Evolutionary conservation across 1,140 invertebrate species (phyloP), one percentile per base, ranked within the genome.

Genomic region (Palaemon carinicauda): DNA sequence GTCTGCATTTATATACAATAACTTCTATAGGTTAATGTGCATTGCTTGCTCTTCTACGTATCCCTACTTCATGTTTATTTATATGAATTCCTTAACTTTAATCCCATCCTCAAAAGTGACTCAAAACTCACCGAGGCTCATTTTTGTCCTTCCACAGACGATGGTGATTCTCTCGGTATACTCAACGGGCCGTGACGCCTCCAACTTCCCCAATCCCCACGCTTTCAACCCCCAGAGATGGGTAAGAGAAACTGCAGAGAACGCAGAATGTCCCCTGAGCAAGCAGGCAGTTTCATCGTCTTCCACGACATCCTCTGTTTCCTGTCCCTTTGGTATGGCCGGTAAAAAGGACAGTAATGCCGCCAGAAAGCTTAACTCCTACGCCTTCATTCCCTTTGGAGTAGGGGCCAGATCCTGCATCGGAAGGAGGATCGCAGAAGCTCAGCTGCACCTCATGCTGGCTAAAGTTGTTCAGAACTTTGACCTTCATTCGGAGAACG

Each of bases 351-450:
- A 56, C 33, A 82, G 65, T 27, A 19, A 24, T 15, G 92, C 92
- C 33, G 87, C 91, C 31, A 92, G 90, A 3, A 92, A 93, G 2
- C 91, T 92, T 80, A 92, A 94, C 87, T 92, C 94, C 1, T 93
- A 94, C 90, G 96, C 95, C n/a, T 94, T 93, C 79, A 89, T 97
- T 50, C 96, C 96, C 1, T 98, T 97, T 91, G 96, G 95, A 9
- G 92, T 96, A 80, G 96, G 96, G 2, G 92, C 94, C 7, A 93
- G 96, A 87, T 95, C 95, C 21, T 97, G 96, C 91, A 94, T 97
- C 75, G 97, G 97, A 0, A 94, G 94, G 89, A 95, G 95, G 90
- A 93, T 97, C 56, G 96, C 96, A 0, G 94, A 96, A 90, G 91
- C 93, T 53, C 95, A 96, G 91, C 92, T 97, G 88, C 92, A 93